Percentiles rank a stretch among this genome's conserved stretches.
phyloP scores from a whole-genome alignment of 2,113 vertebrate species.

The Rhinopomastus cyanomelas region DNA sequence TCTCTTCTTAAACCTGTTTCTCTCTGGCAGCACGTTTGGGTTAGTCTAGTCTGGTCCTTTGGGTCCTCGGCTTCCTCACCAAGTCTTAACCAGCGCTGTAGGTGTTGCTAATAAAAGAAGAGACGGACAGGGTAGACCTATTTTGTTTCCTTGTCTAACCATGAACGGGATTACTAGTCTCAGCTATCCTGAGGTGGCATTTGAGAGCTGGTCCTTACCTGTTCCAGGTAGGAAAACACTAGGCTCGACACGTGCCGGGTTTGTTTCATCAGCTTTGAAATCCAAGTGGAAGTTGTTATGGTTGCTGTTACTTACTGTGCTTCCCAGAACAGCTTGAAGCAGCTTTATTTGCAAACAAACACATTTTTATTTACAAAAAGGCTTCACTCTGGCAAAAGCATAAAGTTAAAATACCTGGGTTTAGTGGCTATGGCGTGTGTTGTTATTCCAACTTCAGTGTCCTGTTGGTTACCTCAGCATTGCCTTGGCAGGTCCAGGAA shows the following conservation, averaged over 20 bases:
- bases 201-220: constrained; percentile 79
- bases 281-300: background rate
- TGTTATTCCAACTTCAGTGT: constrained; percentile 16
- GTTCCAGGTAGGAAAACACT: constrained; percentile 76
- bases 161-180: constrained; percentile 75
- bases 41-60: constrained; percentile 52
- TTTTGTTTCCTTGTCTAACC: constrained; percentile 26
- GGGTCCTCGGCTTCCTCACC: constrained; percentile 18
- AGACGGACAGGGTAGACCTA: constrained; percentile 25
- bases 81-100: constrained; percentile 11
- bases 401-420: constrained; percentile 28
- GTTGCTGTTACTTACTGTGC: background rate
- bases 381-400: constrained; percentile 21
- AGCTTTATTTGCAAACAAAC: constrained; percentile 47
- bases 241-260: constrained; percentile 51
- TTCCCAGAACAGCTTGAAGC: constrained; percentile 5
- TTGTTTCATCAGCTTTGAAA: constrained; percentile 51
- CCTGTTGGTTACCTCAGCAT: background rate
- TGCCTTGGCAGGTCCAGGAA: background rate
- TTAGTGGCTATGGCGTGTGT: constrained; percentile 23
- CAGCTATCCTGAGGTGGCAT: constrained; percentile 74
- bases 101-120: constrained; percentile 43
- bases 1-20: constrained; percentile 58
- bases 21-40: constrained; percentile 31
- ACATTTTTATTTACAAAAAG: constrained; percentile 33